Base-by-base conservation (phyloP, 2,888 invertebrate genomes). In the Ophonus ardosiacus region DNA sequence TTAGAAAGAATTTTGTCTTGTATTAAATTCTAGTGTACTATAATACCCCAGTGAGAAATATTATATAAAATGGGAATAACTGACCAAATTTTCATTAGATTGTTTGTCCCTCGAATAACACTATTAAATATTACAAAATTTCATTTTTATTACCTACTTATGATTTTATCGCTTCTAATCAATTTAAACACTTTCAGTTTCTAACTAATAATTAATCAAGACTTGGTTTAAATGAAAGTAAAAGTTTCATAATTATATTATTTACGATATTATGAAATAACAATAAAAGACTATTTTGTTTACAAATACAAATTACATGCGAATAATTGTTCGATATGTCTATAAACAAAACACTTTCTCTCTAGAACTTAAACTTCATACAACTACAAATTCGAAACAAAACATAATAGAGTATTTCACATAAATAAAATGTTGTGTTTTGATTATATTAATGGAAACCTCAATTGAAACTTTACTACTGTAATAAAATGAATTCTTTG, bases 321-420 rank as follows among this genome's bases (percentile, higher is more conserved):
- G 21, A 5, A 21, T 63, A 63, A 63, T 21, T 18, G 63, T 63
- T 63, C 63, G 21, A 63, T 61, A 61, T 61, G 17, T 61, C 61
- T 61, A 61, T 61, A 61, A 61, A 61, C 24, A 63, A 63, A 63
- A 18, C 21, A 63, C 63, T 63, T 63, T 63, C 63, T 18, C 63
- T 63, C 21, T 63, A 21, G 18, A 51, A 63, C 10, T 63, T 63
- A 18, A 63, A 21, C 18, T 59, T 59, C 59, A 59, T 17, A 59
- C 17, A 18, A 59, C 10, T 59, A 17, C 17, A 59, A 59, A 59
- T 59, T 59, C 59, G 18, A 59, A n/a, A 59, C 15, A 59, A 5
- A 31, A 5, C 5, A 31, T 31, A 31, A 31, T 31, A 31, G 3
- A 6, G 31, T 5, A 5, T 31, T 31, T 31, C 5, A 31, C 31